Percentiles rank a stretch among this genome's conserved stretches.
These are phyloP conservation scores for Artibeus jamaicensis DNA, from an alignment of 2,797 vertebrate species.

Conservation along the genomic window DNA sequence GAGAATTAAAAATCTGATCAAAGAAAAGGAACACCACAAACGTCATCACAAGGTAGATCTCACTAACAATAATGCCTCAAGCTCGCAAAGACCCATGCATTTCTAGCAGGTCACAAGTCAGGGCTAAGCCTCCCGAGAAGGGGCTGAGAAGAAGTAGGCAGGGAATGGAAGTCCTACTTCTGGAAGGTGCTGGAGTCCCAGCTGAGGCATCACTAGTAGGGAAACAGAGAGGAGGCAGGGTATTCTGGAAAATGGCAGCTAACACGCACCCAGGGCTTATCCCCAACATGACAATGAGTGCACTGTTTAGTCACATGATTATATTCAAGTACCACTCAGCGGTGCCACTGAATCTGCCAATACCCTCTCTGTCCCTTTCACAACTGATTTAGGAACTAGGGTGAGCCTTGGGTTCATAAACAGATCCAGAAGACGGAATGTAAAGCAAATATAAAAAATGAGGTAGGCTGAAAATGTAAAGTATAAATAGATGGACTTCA, in stretches of 20 bases:
- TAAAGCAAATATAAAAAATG: neutral
- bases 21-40: neutral
- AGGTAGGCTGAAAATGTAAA: neutral
- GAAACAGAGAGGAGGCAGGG: neutral
- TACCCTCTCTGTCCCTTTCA: neutral
- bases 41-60: neutral
- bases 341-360: neutral
- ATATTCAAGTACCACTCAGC: neutral
- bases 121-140: neutral
- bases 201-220: neutral
- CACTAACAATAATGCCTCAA: neutral
- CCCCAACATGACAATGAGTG: neutral
- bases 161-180: neutral
- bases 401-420: neutral
- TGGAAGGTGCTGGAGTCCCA: neutral
- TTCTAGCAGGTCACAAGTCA: neutral
- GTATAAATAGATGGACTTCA: neutral
- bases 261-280: neutral
- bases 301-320: neutral
- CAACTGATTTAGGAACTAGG: neutral
- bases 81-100: neutral
- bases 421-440: neutral
- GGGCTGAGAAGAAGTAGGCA: neutral
- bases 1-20: constrained; percentile 11
- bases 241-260: neutral